phyloP scores from a whole-genome alignment of 2,888 invertebrate species.

The Tanytarsus gracilentus region DNA sequence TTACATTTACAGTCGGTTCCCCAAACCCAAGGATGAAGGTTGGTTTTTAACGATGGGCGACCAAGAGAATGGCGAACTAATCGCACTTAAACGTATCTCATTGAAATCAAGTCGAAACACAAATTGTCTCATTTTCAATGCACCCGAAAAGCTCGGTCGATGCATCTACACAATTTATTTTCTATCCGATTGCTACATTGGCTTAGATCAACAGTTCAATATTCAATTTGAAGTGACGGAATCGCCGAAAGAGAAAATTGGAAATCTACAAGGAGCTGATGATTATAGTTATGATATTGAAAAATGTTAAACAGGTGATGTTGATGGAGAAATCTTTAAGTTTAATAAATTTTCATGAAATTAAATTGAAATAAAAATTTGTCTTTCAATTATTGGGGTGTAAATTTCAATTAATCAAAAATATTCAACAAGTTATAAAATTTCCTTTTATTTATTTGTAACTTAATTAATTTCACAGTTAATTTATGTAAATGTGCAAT shows the following conservation, averaged over 20 bases:
- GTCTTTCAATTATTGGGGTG: too few relatives aligned
- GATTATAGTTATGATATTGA: too few relatives aligned
- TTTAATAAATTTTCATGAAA: too few relatives aligned
- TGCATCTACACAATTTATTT: constrained; percentile 70
- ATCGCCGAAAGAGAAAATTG: not conserved
- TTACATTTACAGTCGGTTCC: constrained; percentile 71
- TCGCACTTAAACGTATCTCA: constrained; percentile 69
- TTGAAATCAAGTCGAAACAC: constrained; percentile 46
- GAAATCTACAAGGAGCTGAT: too few relatives aligned
- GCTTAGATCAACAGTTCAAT: constrained; percentile 82
- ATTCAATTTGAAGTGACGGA: constrained; percentile 48
- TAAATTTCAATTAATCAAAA: too few relatives aligned
- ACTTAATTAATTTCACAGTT: too few relatives aligned
- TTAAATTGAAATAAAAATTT: too few relatives aligned
- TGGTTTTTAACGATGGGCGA: constrained; percentile 87
- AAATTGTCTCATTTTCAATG: constrained; percentile 52
- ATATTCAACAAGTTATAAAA: too few relatives aligned
- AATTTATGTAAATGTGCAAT: too few relatives aligned
- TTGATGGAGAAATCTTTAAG: too few relatives aligned
- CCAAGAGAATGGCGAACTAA: constrained; percentile 57
- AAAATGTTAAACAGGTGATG: too few relatives aligned
- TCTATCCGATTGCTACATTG: constrained; percentile 87
- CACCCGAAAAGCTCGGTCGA: constrained; percentile 58
- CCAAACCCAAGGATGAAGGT: constrained; percentile 89
- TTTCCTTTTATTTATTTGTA: too few relatives aligned